Evolutionary conservation across 2,888 invertebrate species (phyloP).

Genomic region (Plagodis dolabraria): DNA sequence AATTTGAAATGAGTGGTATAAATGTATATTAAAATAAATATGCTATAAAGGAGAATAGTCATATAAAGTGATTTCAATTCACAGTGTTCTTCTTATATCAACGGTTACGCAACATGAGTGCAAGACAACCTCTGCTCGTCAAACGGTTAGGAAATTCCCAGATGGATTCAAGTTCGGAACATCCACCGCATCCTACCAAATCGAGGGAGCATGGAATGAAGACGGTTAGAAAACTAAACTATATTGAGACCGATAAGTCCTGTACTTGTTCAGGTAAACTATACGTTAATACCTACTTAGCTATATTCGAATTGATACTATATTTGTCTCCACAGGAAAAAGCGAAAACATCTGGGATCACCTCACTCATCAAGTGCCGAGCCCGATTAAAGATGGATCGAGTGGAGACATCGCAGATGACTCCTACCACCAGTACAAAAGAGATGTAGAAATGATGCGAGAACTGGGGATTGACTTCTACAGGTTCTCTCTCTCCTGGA

Average conservation of each 20-base stretch:
- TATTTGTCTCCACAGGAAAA: constrained; percentile 66
- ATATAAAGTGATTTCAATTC: not conserved
- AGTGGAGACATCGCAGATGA: constrained; percentile 86
- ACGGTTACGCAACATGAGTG: constrained; percentile 27
- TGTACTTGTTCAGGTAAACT: too few relatives aligned
- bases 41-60: too few relatives aligned
- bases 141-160: constrained; percentile 49
- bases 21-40: too few relatives aligned
- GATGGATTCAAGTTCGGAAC: constrained; percentile 56
- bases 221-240: constrained; percentile 57
- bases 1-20: too few relatives aligned
- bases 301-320: not conserved
- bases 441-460: constrained; percentile 76
- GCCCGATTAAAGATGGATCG: constrained; percentile 75
- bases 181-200: constrained; percentile 76
- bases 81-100: constrained; percentile 17
- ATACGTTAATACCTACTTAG: too few relatives aligned
- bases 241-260: too few relatives aligned
- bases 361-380: constrained; percentile 73
- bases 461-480: constrained; percentile 76
- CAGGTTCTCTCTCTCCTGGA: constrained; percentile 86
- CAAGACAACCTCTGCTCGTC: constrained; percentile 26
- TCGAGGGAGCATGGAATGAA: constrained; percentile 80
- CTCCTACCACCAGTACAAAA: constrained; percentile 83
- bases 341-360: constrained; percentile 86